Base-by-base conservation (phyloP, 2,888 invertebrate genomes). In the Nebria salina region DNA sequence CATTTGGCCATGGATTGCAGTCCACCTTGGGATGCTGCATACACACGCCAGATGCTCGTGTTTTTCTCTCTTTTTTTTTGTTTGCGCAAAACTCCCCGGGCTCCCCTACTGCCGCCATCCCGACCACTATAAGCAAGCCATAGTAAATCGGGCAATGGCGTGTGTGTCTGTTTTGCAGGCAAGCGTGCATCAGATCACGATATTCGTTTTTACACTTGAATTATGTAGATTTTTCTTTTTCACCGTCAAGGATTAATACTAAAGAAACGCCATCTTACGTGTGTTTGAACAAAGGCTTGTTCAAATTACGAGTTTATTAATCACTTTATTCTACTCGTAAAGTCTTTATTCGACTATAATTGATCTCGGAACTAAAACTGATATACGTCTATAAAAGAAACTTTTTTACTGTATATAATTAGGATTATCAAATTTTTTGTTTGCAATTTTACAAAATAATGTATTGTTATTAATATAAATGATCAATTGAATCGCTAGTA, bases 1-100 rank as follows among this genome's bases (percentile, higher is more conserved):
- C 70, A 13, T 13, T 70, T 70, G 25, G 54, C 34, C 20, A 11
- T 25, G 70, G 70, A 70, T 70, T 70, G 70, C 26, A 70, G 70
- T 70, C 70, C 20, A 70, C 70, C 70, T 70, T 70, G 70, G 34
- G 34, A 70, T 54, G 54, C 54, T 54, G 54, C 54, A 54, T 54
- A 1, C 7, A 11, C 7, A 15, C 70, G 25, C n/a, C 70, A 70
- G 70, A 70, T 70, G 70, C 25, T 70, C 70, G 70, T 70, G 70
- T 70, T 70, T 70, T 25, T 25, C 26, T 4, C 70, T 5, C n/a
- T 25, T 1, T 11, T 25, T 70, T 70, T 70, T 70, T 70, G 20
- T 70, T 70, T 70, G 20, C 2, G 70, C 15, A 15, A 26, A 66
- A 25, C 66, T 66, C 66, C 25, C 25, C 11, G 20, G 11, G 25